Base-by-base conservation (phyloP, 2,888 invertebrate species). In the Odiellus spinosus region DNA sequence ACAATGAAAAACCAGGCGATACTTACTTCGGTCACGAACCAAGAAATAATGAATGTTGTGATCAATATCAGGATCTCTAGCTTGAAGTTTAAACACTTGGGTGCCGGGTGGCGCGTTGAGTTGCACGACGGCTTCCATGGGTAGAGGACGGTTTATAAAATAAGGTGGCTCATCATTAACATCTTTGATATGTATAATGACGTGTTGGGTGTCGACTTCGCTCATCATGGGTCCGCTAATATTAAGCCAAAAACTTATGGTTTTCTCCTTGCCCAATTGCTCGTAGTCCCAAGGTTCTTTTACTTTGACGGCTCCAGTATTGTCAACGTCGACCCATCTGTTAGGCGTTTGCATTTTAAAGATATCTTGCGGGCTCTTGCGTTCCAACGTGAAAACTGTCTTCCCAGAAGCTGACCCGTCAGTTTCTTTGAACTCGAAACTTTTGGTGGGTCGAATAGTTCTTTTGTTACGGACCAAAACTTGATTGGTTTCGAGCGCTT, bases 231-330 rank as follows among this genome's bases (percentile, higher is more conserved):
- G 76, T 67, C 88, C 88, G 48, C 83, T 85, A 60, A 88, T 88
- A 46, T 85, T 86, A 45, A 90, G 88, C 88, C 88, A 90, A 67
- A 90, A 90, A 68, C 90, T 88, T 61, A 90, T 88, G 12, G 86
- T 88, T 67, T 90, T 90, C 70, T 90, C 88, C 2, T 86, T 85
- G 20, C 88, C 88, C 42, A 90, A 69, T 63, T 88, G 88, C 64
- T 90, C 90, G 67, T 86, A 90, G 74, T 90, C 88, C 90, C 90
- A 90, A 77, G 87, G 87, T 77, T 87, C 85, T 70, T 86, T 87
- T 55, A 90, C 88, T 61, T 82, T 78, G 61, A 90, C 87, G 47
- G 85, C 82, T 58, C 90, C 90, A 69, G 84, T 86, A 40, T 82
- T 77, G 67, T 85, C 87, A 45, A 90, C 87, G 40, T 82, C 84